Percentiles rank a stretch among this genome's conserved stretches.
These are phyloP conservation scores for Hexactinellida sp. DNA, from an alignment of 37 sponge, comb jelly and placozoan genomes.

Conservation along the genomic window DNA sequence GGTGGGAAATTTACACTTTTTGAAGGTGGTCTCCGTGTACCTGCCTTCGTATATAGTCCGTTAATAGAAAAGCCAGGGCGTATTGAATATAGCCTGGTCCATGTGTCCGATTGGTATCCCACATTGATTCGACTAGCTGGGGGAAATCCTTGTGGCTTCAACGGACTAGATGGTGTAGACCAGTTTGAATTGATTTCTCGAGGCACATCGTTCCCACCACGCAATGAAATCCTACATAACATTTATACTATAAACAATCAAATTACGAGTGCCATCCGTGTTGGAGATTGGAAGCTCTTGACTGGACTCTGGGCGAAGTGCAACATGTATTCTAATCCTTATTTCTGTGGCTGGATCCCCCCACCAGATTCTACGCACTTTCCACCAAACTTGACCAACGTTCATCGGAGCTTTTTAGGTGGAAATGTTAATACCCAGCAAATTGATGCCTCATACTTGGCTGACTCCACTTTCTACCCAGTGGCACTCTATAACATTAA, in stretches of 20 bases:
- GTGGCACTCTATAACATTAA: neutral
- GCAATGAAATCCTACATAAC: neutral
- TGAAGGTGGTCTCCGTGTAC: slow-evolving; percentile 41
- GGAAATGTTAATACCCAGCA: neutral
- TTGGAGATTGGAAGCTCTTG: neutral
- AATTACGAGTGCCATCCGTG: neutral
- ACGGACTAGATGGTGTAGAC: neutral
- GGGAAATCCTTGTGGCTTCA: neutral
- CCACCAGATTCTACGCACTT: neutral
- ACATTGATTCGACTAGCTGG: slow-evolving; percentile 32
- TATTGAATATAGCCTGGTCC: slow-evolving; percentile 22
- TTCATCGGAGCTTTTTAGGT: neutral
- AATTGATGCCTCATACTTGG: neutral
- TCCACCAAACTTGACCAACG: neutral
- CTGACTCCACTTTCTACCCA: neutral
- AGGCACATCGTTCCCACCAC: neutral
- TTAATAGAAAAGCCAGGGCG: slow-evolving; percentile 18
- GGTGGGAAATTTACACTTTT: slow-evolving; percentile 28
- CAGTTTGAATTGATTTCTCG: neutral
- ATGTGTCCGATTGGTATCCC: slow-evolving; percentile 32
- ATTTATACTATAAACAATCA: neutral
- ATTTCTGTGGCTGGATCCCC: neutral
- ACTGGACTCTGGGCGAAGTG: neutral
- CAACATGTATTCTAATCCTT: neutral
- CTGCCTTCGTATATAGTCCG: slow-evolving; percentile 36